These are phyloP conservation scores for Norana najaformis DNA, from an alignment of 2,888 invertebrate species.

Conservation along the genomic window DNA sequence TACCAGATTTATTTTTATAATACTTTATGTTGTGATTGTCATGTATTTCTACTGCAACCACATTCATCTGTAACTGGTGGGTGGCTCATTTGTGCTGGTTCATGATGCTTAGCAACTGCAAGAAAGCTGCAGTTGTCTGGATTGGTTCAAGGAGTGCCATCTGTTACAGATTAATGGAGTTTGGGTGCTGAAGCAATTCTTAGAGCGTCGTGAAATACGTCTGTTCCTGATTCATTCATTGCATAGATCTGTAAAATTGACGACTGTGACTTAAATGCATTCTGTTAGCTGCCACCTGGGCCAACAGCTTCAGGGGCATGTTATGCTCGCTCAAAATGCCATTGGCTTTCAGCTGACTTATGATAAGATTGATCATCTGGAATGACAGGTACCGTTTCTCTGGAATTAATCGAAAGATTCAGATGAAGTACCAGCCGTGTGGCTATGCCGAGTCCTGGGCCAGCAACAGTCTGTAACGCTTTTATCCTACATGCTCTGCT, in stretches of 20 bases:
- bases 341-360: no score
- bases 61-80: not conserved
- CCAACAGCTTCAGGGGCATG: no score
- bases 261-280: no score
- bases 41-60: not conserved
- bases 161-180: not conserved
- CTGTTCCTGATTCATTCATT: no score
- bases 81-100: not conserved
- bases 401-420: slow-evolving; percentile 98
- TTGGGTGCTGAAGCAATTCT: not conserved
- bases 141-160: not conserved
- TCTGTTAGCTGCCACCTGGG: no score
- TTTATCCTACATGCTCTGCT: not conserved
- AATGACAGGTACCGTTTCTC: slow-evolving; percentile 77
- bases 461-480: slow-evolving; percentile 17
- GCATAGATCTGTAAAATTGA: no score
- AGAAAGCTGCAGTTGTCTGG: not conserved
- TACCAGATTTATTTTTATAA: not conserved
- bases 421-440: slow-evolving; percentile 97
- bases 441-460: slow-evolving; percentile 65
- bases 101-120: not conserved
- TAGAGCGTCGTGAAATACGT: no score
- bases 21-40: not conserved
- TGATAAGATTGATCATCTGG: not conserved
- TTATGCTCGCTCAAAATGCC: no score